Percentiles rank a stretch among this genome's conserved stretches.
phyloP scores from a whole-genome alignment of 2,797 vertebrate species.

The Knipowitschia caucasica region DNA sequence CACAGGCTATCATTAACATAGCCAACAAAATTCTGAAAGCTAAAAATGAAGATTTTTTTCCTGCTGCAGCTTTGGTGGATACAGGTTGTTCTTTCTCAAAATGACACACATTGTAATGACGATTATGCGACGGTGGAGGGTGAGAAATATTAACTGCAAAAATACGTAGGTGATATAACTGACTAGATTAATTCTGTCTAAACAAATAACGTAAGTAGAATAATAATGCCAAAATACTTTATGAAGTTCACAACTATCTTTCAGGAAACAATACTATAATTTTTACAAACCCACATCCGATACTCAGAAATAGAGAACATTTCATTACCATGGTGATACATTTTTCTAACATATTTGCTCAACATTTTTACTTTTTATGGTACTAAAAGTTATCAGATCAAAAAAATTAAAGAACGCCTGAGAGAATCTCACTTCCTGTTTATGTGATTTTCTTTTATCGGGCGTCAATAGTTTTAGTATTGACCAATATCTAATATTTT shows the following conservation, averaged over 20 bases:
- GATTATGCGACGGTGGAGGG: background rate
- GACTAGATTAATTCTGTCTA: background rate
- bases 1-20: constrained; percentile 17
- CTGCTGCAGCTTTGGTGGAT: constrained; percentile 6
- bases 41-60: constrained; percentile 2
- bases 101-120: constrained; percentile 11
- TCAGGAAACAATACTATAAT: too few species aligned
- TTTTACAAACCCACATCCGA: too few species aligned
- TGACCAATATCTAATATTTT: too few species aligned
- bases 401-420: too few species aligned
- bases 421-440: too few species aligned
- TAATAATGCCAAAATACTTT: background rate
- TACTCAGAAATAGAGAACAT: too few species aligned
- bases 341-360: too few species aligned
- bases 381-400: too few species aligned
- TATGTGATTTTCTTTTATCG: too few species aligned
- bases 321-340: too few species aligned
- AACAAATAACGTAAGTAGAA: background rate
- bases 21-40: constrained; percentile 14
- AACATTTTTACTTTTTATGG: too few species aligned
- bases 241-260: background rate
- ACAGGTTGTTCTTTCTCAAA: constrained; percentile 13
- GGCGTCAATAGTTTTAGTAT: too few species aligned
- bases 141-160: background rate
- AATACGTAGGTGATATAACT: background rate